Evolutionary conservation across 2,888 invertebrate genomes (phyloP), one percentile per base, ranked within the genome.

Genomic region (Coleophora deauratella): DNA sequence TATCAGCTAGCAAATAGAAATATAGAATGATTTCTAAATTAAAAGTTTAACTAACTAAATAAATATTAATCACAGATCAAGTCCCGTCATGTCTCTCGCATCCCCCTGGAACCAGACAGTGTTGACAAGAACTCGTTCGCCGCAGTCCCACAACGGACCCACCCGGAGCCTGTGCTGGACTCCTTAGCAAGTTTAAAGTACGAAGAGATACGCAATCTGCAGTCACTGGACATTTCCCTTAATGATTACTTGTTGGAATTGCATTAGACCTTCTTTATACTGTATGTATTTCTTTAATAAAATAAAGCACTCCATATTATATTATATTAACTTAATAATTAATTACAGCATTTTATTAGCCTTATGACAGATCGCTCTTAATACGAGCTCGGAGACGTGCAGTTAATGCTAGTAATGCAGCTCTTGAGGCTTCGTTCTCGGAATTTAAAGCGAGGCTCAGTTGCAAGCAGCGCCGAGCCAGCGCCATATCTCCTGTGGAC

Each of bases 401-500:
- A 42, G 77, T 70, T 28, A 84, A 44, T 0, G 70, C 65, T 11
- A 57, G 57, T 30, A 82, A 47, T 1, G 80, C 79, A 21, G 68
- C 61, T 39, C 70, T 64, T n/a, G 78, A 69, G 9, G 75, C 68
- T 10, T 57, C 66, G 42, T 81, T 71, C 36, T 79, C 79, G 1
- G 77, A 79, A 39, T 66, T 60, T 35, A 65, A 73, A 3, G 82
- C 79, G 12, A 84, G 62, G 50, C 80, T 76, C 13, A 77, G 72
- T 56, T 79, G 78, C 32, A 86, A 53, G 47, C 86, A 82, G 28
- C 85, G 72, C n/a, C 73, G 69, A 7, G 80, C 72, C 9, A 86
- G 59, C 2, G 57, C 64, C 47, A 77, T 58, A 43, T 86, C 86
- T 37, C 86, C 86, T 46, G 86, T 79, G 3, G 84, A 77, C 85